Conservation (phyloP, 2,888 invertebrate genomes). For the Entomobrya multifasciata region DNA sequence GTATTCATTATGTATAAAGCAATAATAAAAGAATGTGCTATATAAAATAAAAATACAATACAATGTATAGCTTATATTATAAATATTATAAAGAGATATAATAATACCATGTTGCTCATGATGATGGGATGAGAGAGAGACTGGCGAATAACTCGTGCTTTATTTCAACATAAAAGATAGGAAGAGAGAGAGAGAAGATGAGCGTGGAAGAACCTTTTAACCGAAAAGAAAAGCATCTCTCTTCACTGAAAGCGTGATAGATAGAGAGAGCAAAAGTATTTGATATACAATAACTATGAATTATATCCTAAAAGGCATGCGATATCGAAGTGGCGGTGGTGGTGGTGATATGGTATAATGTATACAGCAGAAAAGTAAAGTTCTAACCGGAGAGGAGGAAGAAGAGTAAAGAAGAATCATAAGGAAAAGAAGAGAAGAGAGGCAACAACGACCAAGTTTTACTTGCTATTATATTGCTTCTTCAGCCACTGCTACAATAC, state of each 20-base stretch:
- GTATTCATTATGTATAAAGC: constrained; percentile 29
- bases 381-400: constrained; percentile 40
- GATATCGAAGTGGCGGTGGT: no score
- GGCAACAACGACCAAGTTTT: constrained; percentile 39
- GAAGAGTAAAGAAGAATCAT: constrained; percentile 56
- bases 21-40: neutral
- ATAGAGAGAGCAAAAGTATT: constrained; percentile 40
- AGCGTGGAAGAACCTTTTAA: constrained; percentile 65
- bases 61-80: no score
- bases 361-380: no score
- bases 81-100: neutral
- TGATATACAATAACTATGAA: constrained; percentile 40
- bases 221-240: constrained; percentile 57
- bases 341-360: no score
- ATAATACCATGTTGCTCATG: constrained; percentile 21
- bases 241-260: constrained; percentile 38
- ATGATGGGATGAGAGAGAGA: no score
- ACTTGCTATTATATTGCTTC: constrained; percentile 10
- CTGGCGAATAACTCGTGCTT: constrained; percentile 34
- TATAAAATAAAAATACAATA: neutral
- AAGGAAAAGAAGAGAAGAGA: constrained; percentile 6
- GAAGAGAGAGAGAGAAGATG: constrained; percentile 17
- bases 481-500: neutral
- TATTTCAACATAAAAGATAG: constrained; percentile 19
- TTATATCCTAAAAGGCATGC: no score